These are phyloP conservation scores for Alviniconcha marisindica DNA, from an alignment of 1,140 invertebrate species.

Conservation along the genomic window DNA sequence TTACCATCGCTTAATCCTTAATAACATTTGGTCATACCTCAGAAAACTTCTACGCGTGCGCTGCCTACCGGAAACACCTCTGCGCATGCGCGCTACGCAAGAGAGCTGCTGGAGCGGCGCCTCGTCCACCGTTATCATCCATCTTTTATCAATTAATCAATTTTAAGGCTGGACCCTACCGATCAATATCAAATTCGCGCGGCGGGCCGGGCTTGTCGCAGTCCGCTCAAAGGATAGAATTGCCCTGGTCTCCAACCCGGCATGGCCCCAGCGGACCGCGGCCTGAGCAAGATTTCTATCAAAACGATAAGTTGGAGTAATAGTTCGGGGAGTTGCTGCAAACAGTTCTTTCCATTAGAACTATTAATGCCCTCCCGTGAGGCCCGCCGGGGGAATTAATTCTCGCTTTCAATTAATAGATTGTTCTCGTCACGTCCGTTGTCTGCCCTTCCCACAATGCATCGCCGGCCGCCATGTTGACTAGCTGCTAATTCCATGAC, in stretches of 20 bases:
- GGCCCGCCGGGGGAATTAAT: constrained; percentile 35
- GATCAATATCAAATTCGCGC: constrained; percentile 39
- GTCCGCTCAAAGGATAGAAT: constrained; percentile 39
- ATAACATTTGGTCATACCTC: constrained; percentile 17
- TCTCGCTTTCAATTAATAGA: constrained; percentile 43
- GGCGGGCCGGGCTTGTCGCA: not conserved
- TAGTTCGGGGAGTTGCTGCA: constrained; percentile 32
- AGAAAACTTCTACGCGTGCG: not conserved
- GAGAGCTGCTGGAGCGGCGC: not conserved
- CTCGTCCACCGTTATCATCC: constrained; percentile 33
- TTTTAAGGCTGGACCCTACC: constrained; percentile 31
- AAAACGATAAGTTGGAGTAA: constrained; percentile 41
- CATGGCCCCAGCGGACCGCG: not conserved
- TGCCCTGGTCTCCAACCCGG: constrained; percentile 33
- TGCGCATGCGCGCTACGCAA: constrained; percentile 20
- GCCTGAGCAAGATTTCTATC: constrained; percentile 36
- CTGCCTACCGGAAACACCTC: constrained; percentile 31
- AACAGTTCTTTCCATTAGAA: constrained; percentile 43
- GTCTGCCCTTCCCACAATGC: constrained; percentile 27
- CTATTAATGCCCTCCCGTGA: constrained; percentile 37
- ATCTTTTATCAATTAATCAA: constrained; percentile 45
- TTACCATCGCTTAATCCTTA: constrained; percentile 28
- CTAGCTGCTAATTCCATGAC: constrained; percentile 37
- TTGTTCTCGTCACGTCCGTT: constrained; percentile 40
- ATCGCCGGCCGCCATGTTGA: constrained; percentile 15